These are phyloP conservation scores for Trichogramma evanescens DNA, from an alignment of 2,888 invertebrate genomes.

Conservation along the genomic window DNA sequence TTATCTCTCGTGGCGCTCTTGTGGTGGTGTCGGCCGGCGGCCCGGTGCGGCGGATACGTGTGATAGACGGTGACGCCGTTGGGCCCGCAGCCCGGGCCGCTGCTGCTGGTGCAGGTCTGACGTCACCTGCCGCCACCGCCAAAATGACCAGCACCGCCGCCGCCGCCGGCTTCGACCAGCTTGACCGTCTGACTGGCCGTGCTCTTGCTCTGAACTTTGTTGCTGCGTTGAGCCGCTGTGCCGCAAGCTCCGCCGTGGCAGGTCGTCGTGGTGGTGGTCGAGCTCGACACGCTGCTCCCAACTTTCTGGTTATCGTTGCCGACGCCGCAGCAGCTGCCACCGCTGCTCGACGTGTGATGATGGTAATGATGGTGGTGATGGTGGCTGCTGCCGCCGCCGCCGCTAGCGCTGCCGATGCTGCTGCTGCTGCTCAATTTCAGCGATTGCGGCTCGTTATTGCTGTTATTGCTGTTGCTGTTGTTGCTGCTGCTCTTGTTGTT, in stretches of 20 bases:
- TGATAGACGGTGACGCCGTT: conserved; percentile 40
- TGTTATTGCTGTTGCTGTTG: conserved; percentile 24
- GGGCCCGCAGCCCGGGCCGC: no score
- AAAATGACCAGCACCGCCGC: conserved; percentile 17
- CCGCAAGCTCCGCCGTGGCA: conserved; percentile 20
- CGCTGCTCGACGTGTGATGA: neutral
- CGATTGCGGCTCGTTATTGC: conserved; percentile 8
- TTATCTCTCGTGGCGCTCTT: conserved; percentile 43
- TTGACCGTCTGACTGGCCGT: conserved; percentile 28
- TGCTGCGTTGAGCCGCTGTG: neutral
- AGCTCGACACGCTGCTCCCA: neutral
- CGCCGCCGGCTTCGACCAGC: neutral
- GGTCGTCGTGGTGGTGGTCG: conserved; percentile 22
- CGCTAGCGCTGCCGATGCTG: conserved; percentile 9
- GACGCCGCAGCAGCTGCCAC: neutral
- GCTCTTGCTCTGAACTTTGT: conserved; percentile 24
- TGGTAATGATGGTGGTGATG: conserved; percentile 14
- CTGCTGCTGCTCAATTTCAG: conserved; percentile 19
- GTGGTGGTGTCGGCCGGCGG: conserved; percentile 39
- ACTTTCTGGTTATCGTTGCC: neutral
- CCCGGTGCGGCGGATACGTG: conserved; percentile 45
- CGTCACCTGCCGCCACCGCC: conserved; percentile 42
- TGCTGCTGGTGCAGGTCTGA: conserved; percentile 40
- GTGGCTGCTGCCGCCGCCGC: conserved; percentile 2
- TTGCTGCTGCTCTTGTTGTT: conserved; percentile 28